phyloP scores from a whole-genome alignment of 2,888 invertebrate genomes.

The Drosophila peninsularis region DNA sequence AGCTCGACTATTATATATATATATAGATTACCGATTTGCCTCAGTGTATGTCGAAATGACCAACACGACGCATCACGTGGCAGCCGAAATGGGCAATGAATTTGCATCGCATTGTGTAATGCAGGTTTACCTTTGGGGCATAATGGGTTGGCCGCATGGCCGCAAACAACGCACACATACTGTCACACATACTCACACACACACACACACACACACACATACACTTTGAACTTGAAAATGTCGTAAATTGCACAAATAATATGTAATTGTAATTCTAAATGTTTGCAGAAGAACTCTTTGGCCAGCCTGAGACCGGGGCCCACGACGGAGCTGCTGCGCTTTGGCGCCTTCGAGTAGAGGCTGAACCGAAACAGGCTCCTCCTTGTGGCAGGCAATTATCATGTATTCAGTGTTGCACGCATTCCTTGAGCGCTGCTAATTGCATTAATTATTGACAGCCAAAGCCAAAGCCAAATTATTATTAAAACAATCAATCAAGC shows the following conservation, averaged over 20 bases:
- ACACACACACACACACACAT: conserved; percentile 3
- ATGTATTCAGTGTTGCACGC: conserved; percentile 15
- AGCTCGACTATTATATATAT: no score
- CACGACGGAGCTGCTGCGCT: conserved; percentile 69
- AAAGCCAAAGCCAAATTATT: conserved; percentile 43
- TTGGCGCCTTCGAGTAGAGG: conserved; percentile 69
- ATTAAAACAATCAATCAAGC: conserved; percentile 68
- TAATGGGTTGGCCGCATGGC: conserved; percentile 9
- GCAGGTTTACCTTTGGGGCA: conserved; percentile 1
- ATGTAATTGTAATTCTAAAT: conserved; percentile 66
- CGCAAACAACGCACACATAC: not conserved
- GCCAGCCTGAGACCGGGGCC: conserved; percentile 65
- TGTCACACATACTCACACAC: not conserved
- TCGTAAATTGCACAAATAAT: conserved; percentile 24
- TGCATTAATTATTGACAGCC: conserved; percentile 58
- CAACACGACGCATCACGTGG: conserved; percentile 5
- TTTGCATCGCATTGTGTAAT: conserved; percentile 30
- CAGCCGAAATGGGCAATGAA: conserved; percentile 19
- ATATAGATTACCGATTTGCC: no score
- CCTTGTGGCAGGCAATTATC: conserved; percentile 50
- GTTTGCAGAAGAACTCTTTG: conserved; percentile 74
- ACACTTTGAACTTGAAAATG: conserved; percentile 24
- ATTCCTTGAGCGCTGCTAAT: conserved; percentile 61
- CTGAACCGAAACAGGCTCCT: conserved; percentile 1
- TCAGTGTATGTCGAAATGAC: conserved; percentile 23